phyloP scores from a whole-genome alignment of 2,888 invertebrate species.

The Xanthorhoe spadicearia region DNA sequence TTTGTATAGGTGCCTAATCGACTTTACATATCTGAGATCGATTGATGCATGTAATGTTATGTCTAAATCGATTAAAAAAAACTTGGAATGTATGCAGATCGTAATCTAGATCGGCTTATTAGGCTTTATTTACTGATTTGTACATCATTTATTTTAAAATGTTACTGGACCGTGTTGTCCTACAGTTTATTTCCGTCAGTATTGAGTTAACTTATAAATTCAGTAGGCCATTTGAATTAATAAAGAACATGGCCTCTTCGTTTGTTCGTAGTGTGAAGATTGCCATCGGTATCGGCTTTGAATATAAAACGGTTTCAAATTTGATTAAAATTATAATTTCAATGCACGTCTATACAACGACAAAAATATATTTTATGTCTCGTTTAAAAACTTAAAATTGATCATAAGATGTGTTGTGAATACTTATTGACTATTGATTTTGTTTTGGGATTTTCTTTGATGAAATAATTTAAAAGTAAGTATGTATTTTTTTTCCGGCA shows the following conservation, averaged over 20 bases:
- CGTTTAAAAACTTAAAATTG: conserved; percentile 23
- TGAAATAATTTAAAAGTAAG: no score
- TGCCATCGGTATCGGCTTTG: conserved; percentile 25
- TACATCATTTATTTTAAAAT: no score
- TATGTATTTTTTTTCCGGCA: no score
- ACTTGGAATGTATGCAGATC: no score
- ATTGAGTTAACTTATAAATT: conserved; percentile 8
- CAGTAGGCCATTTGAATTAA: conserved; percentile 15
- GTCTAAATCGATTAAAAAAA: no score
- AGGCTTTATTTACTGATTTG: no score
- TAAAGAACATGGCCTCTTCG: conserved; percentile 10
- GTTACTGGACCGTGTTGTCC: no score
- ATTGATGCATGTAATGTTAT: no score
- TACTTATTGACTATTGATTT: not conserved
- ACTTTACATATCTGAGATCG: no score
- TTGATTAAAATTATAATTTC: conserved; percentile 23
- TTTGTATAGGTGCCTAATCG: not conserved
- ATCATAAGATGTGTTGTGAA: conserved; percentile 8
- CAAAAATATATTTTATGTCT: conserved; percentile 23
- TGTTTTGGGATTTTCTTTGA: not conserved
- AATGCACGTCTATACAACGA: conserved; percentile 23
- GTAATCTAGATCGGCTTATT: no score
- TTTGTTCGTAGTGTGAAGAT: conserved; percentile 33
- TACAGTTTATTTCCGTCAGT: not conserved
- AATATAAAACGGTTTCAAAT: conserved; percentile 33